Conservation (phyloP, 1,140 invertebrate species). For the Pogonomyrmex californicus region DNA sequence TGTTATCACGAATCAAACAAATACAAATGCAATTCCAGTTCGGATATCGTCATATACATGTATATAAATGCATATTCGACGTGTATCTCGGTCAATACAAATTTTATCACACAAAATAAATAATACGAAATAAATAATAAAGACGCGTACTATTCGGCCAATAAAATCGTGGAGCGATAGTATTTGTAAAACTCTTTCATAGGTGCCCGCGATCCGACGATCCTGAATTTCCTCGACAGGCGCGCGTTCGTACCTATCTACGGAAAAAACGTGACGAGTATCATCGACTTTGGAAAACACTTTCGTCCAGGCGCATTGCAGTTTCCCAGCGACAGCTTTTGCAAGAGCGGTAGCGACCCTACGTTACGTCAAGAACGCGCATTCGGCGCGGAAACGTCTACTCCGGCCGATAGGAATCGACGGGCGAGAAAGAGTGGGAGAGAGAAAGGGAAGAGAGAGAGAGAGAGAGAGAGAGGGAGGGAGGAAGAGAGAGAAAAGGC, state of each 20-base stretch:
- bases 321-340: constrained; percentile 46
- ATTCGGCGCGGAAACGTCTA: constrained; percentile 56
- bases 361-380: constrained; percentile 47
- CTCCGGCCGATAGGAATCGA: constrained; percentile 67
- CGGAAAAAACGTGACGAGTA: constrained; percentile 62
- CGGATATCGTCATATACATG: neutral
- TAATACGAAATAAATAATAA: constrained; percentile 30
- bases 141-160: neutral
- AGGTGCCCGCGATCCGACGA: neutral
- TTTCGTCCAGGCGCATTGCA: constrained; percentile 56
- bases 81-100: neutral
- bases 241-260: constrained; percentile 47
- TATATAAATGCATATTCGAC: neutral
- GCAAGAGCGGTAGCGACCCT: constrained; percentile 36
- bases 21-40: constrained; percentile 1
- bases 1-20: constrained; percentile 26
- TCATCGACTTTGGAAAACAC: constrained; percentile 65
- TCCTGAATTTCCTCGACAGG: constrained; percentile 18
- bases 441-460: neutral
- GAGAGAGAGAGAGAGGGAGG: neutral
- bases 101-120: constrained; percentile 13
- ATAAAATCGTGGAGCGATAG: constrained; percentile 31
- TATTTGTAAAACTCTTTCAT: neutral
- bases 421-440: constrained; percentile 4
- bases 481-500: neutral